Base-by-base conservation (phyloP, 2,113 vertebrate species). In the Labrus mixtus region DNA sequence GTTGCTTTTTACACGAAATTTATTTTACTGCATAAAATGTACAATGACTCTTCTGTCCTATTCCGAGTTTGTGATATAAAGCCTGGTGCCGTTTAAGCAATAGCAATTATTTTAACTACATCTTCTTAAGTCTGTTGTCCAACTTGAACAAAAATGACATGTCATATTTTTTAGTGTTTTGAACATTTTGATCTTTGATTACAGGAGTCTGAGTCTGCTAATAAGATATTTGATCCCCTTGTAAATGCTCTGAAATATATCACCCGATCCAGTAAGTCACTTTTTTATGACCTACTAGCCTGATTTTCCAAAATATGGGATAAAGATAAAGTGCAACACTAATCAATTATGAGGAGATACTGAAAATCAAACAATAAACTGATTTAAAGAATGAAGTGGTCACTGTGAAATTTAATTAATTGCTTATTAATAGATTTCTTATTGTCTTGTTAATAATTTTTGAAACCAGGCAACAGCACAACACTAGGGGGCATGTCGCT, bases 221-320 rank as follows among this genome's bases (percentile, higher is more conserved):
- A 93, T 80, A 85, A 77, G 64, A 90, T 91, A 41, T 93, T 90
- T 68, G 63, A 89, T 1, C 46, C 81, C 3, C 54, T 94, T 29
- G 82, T 92, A 70, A 79, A 78, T 37, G 87, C 86, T 29, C 84
- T 94, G 62, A 67, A 67, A 54, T 41, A 73, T 3, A 76, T 93
- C 64, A 76, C 3, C 51, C 41, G 41, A 13, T 67, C 83, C 2
- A 23, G 92, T 94, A 82, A 87, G 88, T 81, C 22, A 15, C 39
- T 59, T 72, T 77, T 16, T n/a, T 78, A 15, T 33, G 1, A 2
- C 29, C 29, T 33, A 33, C 4, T 33, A 6, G 29, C 3, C 29
- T 29, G 3, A 29, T 29, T 29, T 29, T 33, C 29, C 29, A 33
- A 33, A 25, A 25, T 6, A 33, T 33, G 29, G 29, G n/a, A n/a